These are phyloP conservation scores for Paracanthobrama guichenoti DNA, from an alignment of 2,113 vertebrate genomes.

Conservation along the genomic window DNA sequence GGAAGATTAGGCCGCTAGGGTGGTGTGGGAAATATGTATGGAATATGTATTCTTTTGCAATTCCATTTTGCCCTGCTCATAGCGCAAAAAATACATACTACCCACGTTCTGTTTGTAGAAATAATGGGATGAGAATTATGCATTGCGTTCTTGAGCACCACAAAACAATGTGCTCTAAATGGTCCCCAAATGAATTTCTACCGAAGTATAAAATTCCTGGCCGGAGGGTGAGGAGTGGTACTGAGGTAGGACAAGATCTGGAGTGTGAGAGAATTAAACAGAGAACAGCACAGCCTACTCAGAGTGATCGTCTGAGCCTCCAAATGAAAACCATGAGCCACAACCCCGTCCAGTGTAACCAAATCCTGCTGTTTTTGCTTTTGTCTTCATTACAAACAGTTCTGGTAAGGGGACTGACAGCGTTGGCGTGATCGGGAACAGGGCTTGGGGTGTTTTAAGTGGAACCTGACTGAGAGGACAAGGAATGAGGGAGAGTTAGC, in stretches of 20 bases:
- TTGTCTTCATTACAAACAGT: conserved; percentile 49
- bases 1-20: background rate
- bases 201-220: background rate
- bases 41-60: background rate
- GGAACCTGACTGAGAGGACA: conserved; percentile 44
- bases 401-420: conserved; percentile 50
- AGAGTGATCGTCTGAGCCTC: conserved; percentile 24
- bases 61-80: background rate
- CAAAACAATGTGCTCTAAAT: background rate
- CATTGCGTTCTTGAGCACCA: background rate
- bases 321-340: conserved; percentile 48
- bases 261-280: conserved; percentile 18
- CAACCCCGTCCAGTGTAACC: conserved; percentile 41
- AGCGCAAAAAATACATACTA: background rate
- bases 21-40: background rate
- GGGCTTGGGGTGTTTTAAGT: conserved; percentile 47
- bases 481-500: conserved; percentile 16
- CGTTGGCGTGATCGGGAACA: conserved; percentile 45
- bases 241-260: background rate
- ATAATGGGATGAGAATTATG: background rate
- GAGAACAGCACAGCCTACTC: conserved; percentile 6
- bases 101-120: background rate
- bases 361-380: conserved; percentile 56
- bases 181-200: background rate
- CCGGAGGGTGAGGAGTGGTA: background rate